Conservation (phyloP, 2,797 vertebrate genomes). For the Aeoliscus strigatus region DNA sequence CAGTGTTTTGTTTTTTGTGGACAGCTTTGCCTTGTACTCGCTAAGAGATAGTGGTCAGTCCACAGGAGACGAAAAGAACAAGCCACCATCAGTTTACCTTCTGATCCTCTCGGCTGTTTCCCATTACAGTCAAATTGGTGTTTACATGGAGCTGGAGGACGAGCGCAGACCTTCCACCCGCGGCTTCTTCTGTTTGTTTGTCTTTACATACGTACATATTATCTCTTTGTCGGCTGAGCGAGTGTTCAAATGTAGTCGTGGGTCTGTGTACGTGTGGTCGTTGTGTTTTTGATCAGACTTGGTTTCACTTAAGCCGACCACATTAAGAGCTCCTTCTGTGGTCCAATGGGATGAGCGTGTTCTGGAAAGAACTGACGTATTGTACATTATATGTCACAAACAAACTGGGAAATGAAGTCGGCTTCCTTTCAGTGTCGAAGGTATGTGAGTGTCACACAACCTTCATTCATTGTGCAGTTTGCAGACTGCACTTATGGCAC, state of each 20-base stretch:
- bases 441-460: conserved; percentile 62
- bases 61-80: conserved; percentile 33
- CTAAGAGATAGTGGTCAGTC: conserved; percentile 47
- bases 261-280: conserved; percentile 46
- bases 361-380: conserved; percentile 40
- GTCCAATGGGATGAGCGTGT: conserved; percentile 53
- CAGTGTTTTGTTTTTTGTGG: conserved; percentile 62
- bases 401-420: conserved; percentile 48
- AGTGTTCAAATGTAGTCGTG: conserved; percentile 48
- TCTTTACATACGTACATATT: conserved; percentile 58
- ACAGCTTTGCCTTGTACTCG: conserved; percentile 41
- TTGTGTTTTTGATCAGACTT: conserved; percentile 46
- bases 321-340: conserved; percentile 56
- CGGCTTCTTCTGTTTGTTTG: conserved; percentile 7
- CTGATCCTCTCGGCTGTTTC: conserved; percentile 73
- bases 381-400: conserved; percentile 56
- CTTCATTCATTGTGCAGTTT: conserved; percentile 39
- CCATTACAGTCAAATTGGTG: conserved; percentile 73
- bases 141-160: conserved; percentile 73
- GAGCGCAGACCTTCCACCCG: conserved; percentile 53
- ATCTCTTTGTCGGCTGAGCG: conserved; percentile 56
- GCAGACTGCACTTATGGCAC: conserved; percentile 49
- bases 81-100: conserved; percentile 28
- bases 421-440: conserved; percentile 54
- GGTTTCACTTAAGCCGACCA: conserved; percentile 33